Evolutionary conservation across 2,797 vertebrate genomes (phyloP).

Genomic region (Intellagama lesueurii): DNA sequence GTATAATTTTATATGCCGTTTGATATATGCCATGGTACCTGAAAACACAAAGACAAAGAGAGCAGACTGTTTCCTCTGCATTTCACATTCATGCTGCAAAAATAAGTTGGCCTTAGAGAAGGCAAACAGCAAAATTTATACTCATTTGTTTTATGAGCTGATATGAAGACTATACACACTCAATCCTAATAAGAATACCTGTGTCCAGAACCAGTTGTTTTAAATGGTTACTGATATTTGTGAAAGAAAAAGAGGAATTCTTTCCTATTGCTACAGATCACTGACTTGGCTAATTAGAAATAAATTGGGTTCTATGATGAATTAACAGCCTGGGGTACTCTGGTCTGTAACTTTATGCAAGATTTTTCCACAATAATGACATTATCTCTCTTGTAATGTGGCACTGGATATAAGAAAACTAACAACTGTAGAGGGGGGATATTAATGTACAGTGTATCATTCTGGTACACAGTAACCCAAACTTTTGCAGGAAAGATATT

Average conservation of each 20-base stretch:
- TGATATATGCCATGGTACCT: constrained; percentile 68
- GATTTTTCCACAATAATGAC: constrained; percentile 62
- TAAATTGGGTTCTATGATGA: constrained; percentile 55
- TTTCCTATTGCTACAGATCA: constrained; percentile 44
- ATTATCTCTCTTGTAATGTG: constrained; percentile 62
- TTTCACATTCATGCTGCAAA: constrained; percentile 51
- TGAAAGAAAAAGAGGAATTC: constrained; percentile 33
- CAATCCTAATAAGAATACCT: constrained; percentile 33
- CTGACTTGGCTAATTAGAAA: constrained; percentile 45
- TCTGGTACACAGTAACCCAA: constrained; percentile 56
- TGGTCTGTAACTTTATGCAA: constrained; percentile 52
- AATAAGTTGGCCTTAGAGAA: constrained; percentile 44
- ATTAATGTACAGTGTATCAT: constrained; percentile 63
- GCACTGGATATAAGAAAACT: constrained; percentile 61
- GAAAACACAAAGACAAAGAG: constrained; percentile 56
- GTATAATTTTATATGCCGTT: constrained; percentile 79
- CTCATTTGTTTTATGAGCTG: constrained; percentile 50
- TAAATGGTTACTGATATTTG: constrained; percentile 39
- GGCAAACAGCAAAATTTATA: constrained; percentile 46
- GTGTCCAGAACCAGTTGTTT: constrained; percentile 18
- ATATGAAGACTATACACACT: constrained; percentile 41
- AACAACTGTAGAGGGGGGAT: constrained; percentile 64
- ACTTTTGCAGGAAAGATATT: constrained; percentile 49
- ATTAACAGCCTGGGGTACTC: constrained; percentile 46
- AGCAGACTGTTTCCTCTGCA: constrained; percentile 47